Evolutionary conservation across 1,140 invertebrate genomes (phyloP), one percentile per base, ranked within the genome.

Genomic region (Drosophila biarmipes): DNA sequence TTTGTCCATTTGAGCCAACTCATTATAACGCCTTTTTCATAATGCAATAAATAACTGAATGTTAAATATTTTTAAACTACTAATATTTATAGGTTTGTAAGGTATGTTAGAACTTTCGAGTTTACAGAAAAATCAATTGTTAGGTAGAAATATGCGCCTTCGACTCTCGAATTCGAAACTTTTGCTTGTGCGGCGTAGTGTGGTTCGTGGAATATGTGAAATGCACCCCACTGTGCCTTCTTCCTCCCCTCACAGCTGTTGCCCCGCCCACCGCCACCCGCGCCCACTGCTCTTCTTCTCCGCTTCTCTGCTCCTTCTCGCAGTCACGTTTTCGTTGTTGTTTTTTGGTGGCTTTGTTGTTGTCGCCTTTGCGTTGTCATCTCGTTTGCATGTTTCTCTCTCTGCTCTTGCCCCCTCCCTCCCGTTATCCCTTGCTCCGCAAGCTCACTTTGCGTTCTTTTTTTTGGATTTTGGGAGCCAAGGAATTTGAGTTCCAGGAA

Each of bases 401-500:
- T 56, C 35, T 73, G 1, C 55, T 55, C 38, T 59, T 21, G 43
- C 46, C 19, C 43, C 24, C 17, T 34, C 31, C 19, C 15, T 11
- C 17, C 37, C n/a, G 29, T 24, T 24, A 21, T 49, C n/a, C 49
- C 38, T 31, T 5, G 3, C 52, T 31, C 54, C 37, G 19, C 63
- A 37, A 52, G 35, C 51, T 66, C 57, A 42, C 27, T 40, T 40
- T 24, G 48, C 51, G 29, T 10, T 31, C n/a, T 31, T 61, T 71
- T 78, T 54, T 61, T 56, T 57, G 38, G 29, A 29, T 58, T 73
- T 64, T 46, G 46, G 71, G 71, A 79, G 79, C 54, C 49, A 46
- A 69, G 75, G 79, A 89, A 87, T 89, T 86, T 72, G 43, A 81
- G 75, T 87, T 89, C 84, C 76, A 71, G 84, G 84, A 87, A 87